Evolutionary conservation across 2,888 invertebrate genomes (phyloP), one percentile per base, ranked within the genome.

Genomic region (Cyclophora albipunctata): DNA sequence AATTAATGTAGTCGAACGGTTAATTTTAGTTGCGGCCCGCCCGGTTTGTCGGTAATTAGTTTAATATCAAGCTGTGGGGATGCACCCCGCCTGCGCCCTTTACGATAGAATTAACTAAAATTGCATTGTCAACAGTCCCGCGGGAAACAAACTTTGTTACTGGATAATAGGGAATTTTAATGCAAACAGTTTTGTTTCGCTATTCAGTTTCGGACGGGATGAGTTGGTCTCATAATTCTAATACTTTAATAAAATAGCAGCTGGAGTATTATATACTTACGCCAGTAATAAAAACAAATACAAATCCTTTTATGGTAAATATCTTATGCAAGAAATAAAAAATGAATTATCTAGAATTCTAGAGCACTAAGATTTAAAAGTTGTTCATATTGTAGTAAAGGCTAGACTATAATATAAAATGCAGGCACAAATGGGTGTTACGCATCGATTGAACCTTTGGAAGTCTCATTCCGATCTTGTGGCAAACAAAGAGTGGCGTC

Each of bases 401-500:
- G 20, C 20, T 20, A 20, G 48, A 34, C 42, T 57, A 57, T 56
- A 59, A 57, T 56, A 59, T 57, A 59, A 54, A 57, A 56, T 58
- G 60, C 61, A 61, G 57, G 49, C 50, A 58, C 56, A 59, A 74
- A 73, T 75, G 73, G 78, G 74, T 71, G 80, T 77, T 74, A 79
- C 81, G 83, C 83, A 78, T 78, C 81, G 82, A 81, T 80, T 75
- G 75, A 71, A 64, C 64, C 69, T 71, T 70, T 68, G 74, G 75
- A 20, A 67, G 80, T 79, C 83, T 84, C 84, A 81, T 84, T 81
- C 81, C 78, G 84, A 84, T 84, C 84, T 84, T 77, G 76, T 69
- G 73, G 76, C 84, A 84, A 85, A 85, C 85, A 86, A 85, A 83
- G 83, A 73, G 69, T 71, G 71, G 78, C 81, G 81, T 85, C 86